phyloP scores from a whole-genome alignment of 2,113 vertebrate genomes.

The Leucoraja erinaceus region DNA sequence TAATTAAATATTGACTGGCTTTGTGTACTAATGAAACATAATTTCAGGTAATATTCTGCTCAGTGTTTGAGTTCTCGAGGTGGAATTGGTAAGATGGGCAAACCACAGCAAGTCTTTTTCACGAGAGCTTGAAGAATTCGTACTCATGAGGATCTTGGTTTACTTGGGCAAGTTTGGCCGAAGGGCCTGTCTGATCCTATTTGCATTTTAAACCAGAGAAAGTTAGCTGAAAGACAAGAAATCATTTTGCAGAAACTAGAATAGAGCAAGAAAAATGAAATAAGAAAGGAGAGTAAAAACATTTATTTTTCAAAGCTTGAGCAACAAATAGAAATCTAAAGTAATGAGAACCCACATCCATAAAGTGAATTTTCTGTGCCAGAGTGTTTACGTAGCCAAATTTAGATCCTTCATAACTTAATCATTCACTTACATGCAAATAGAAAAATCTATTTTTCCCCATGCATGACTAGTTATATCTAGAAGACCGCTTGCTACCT shows the following conservation, averaged over 20 bases:
- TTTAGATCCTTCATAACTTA: not conserved
- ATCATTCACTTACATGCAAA: not conserved
- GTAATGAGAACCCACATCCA: too few relatives aligned
- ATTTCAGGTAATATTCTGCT: too few relatives aligned
- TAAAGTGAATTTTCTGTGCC: too few relatives aligned
- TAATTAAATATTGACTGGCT: not conserved
- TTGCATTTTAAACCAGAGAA: not conserved
- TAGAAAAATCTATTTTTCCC: not conserved
- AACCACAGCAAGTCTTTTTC: not conserved
- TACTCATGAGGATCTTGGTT: not conserved
- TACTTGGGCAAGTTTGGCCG: too few relatives aligned
- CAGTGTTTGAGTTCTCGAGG: not conserved
- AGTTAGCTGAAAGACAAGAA: not conserved
- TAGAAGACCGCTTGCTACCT: not conserved
- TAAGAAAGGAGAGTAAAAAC: not conserved
- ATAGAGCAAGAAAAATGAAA: not conserved
- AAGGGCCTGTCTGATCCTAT: too few relatives aligned
- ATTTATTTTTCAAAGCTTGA: not conserved
- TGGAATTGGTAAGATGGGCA: not conserved
- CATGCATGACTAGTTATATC: not conserved
- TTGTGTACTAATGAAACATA: not conserved
- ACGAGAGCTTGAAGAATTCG: not conserved
- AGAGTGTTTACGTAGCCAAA: too few relatives aligned
- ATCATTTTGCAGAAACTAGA: not conserved
- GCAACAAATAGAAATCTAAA: not conserved